Conservation (phyloP, 1,140 invertebrate genomes). For the Drusus annulatus region DNA sequence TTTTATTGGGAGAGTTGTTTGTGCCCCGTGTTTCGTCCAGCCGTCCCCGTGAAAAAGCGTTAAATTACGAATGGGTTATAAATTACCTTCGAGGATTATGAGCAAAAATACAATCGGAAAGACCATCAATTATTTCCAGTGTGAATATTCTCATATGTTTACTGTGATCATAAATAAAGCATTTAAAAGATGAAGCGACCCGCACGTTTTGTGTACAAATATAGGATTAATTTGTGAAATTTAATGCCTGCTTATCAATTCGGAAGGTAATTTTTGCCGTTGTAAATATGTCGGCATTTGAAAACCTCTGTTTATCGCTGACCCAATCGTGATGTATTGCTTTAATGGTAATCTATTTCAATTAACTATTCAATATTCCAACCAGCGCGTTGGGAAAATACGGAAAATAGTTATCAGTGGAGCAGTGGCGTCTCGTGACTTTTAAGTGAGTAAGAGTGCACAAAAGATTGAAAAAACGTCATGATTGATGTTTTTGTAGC, state of each 20-base stretch:
- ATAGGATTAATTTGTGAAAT: constrained; percentile 5
- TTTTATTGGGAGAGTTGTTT: neutral
- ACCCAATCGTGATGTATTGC: too few relatives aligned
- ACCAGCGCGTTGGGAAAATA: too few relatives aligned
- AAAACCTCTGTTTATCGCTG: too few relatives aligned
- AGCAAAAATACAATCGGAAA: constrained; percentile 12
- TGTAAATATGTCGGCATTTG: too few relatives aligned
- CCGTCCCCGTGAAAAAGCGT: neutral
- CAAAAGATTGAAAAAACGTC: too few relatives aligned
- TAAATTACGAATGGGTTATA: constrained; percentile 6
- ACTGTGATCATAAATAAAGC: constrained; percentile 6
- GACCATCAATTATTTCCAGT: constrained; percentile 5
- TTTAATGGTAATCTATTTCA: too few relatives aligned
- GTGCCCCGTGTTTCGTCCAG: neutral
- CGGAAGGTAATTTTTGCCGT: too few relatives aligned
- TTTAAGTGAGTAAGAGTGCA: too few relatives aligned
- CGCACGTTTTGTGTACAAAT: constrained; percentile 16
- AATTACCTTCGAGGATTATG: neutral
- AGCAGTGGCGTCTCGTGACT: too few relatives aligned
- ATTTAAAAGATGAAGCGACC: constrained; percentile 13
- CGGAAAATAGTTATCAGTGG: too few relatives aligned
- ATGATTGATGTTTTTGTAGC: too few relatives aligned
- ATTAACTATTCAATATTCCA: too few relatives aligned
- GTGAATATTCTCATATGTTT: constrained; percentile 11
- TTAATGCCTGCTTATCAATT: neutral